These are phyloP conservation scores for Melanotaenia pygmaea DNA, from an alignment of 2,797 vertebrate genomes.

Conservation along the genomic window DNA sequence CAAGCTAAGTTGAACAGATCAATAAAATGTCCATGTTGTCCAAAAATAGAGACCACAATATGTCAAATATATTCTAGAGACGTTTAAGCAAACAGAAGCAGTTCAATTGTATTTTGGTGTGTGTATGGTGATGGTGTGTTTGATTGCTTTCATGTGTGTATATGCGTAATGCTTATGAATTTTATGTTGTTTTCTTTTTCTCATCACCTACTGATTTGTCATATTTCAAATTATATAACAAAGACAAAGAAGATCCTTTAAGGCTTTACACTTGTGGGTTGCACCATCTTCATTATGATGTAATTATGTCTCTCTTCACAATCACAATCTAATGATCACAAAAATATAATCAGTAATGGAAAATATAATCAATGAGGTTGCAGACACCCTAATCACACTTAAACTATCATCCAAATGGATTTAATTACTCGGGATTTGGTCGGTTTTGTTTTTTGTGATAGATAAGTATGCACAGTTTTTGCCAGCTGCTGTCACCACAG, in stretches of 20 bases:
- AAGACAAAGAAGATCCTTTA: not conserved
- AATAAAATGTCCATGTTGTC: conserved; percentile 46
- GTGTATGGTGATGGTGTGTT: conserved; percentile 13
- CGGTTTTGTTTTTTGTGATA: conserved; percentile 53
- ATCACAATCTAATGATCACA: conserved; percentile 8
- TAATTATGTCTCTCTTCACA: not conserved
- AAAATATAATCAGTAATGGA: conserved; percentile 47
- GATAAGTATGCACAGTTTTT: conserved; percentile 58
- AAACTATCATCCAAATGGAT: conserved; percentile 44
- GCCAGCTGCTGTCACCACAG: conserved; percentile 62
- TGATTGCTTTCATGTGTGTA: conserved; percentile 70
- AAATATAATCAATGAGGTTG: conserved; percentile 41
- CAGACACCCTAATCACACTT: conserved; percentile 60
- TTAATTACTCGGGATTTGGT: conserved; percentile 40
- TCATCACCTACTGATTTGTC: conserved; percentile 5
- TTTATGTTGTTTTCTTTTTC: not conserved
- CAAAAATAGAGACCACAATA: conserved; percentile 45
- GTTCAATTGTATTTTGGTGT: conserved; percentile 38
- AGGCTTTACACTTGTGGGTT: not conserved
- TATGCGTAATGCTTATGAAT: conserved; percentile 16
- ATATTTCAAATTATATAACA: not conserved
- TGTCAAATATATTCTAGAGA: conserved; percentile 45
- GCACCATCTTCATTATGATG: not conserved
- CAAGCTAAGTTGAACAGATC: conserved; percentile 27
- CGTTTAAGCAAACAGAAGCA: conserved; percentile 43